Conservation (phyloP, 2,797 vertebrate genomes). For the Lepus townsendii region DNA sequence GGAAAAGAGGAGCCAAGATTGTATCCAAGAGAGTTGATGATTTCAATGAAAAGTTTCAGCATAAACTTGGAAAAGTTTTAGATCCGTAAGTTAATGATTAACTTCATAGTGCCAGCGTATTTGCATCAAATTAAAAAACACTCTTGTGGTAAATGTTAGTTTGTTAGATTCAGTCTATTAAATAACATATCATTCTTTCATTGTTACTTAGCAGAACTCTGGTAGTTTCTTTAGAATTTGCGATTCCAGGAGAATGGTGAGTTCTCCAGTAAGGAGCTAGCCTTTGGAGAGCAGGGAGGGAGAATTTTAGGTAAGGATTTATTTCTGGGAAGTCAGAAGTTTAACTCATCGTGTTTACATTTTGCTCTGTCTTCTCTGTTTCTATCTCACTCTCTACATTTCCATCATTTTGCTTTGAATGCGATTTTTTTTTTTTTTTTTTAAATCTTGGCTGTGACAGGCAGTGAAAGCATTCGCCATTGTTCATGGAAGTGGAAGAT, state of each 20-base stretch:
- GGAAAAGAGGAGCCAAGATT: slow-evolving; percentile 89
- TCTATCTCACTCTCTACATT: not conserved
- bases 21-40: slow-evolving; percentile 89
- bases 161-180: not conserved
- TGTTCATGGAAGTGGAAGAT: not conserved
- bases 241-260: not conserved
- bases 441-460: not conserved
- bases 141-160: slow-evolving; percentile 23
- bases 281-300: not conserved
- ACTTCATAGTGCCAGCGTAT: not conserved
- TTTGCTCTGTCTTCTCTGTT: not conserved
- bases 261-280: not conserved
- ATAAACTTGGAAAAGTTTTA: slow-evolving; percentile 88
- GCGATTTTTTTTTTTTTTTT: not conserved
- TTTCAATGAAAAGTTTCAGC: slow-evolving; percentile 90
- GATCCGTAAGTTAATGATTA: slow-evolving; percentile 88
- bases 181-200: not conserved
- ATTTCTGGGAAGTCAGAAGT: slow-evolving; percentile 32
- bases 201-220: not conserved
- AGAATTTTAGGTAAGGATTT: slow-evolving; percentile 38
- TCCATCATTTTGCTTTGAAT: slow-evolving; percentile 37
- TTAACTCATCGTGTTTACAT: not conserved
- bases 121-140: slow-evolving; percentile 38
- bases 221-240: not conserved
- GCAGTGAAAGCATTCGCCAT: not conserved